Evolutionary conservation across 64 coral and sea anemone species (phyloP).

Genomic region (Pocillopora verrucosa): DNA sequence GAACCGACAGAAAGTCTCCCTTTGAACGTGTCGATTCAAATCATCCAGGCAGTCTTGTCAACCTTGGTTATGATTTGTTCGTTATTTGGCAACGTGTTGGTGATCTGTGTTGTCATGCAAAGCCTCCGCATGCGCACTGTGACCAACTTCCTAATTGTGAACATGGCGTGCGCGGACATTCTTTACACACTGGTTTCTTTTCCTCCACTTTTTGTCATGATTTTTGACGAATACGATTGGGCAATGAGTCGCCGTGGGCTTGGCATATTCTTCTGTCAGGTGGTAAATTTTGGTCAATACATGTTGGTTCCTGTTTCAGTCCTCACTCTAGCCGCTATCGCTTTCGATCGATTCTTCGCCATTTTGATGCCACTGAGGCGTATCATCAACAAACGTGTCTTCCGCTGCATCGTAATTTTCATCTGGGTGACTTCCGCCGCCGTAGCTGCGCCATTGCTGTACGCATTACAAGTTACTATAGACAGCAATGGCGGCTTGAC

Average conservation of each 20-base stretch:
- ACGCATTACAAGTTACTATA: constrained; percentile 8
- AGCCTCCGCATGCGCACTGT: constrained; percentile 49
- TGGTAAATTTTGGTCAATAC: constrained; percentile 63
- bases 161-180: constrained; percentile 62
- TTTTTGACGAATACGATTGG: constrained; percentile 38
- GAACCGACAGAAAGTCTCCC: background rate
- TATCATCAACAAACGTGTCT: constrained; percentile 55
- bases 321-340: constrained; percentile 56
- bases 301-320: constrained; percentile 45
- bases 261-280: constrained; percentile 49
- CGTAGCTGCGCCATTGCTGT: constrained; percentile 39
- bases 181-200: constrained; percentile 37
- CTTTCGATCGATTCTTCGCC: constrained; percentile 66
- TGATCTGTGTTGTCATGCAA: constrained; percentile 35
- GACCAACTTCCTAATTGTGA: constrained; percentile 59
- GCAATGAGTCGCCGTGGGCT: constrained; percentile 9
- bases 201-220: constrained; percentile 44
- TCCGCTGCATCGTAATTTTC: constrained; percentile 6
- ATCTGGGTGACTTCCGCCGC: constrained; percentile 40
- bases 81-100: constrained; percentile 48
- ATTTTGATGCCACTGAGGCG: constrained; percentile 54
- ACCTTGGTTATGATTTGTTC: constrained; percentile 16
- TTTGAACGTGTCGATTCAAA: background rate
- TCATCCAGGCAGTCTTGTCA: background rate
- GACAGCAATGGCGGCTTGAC: background rate